Conservation (phyloP, 2,797 vertebrate species). For the Streptopelia turtur region DNA sequence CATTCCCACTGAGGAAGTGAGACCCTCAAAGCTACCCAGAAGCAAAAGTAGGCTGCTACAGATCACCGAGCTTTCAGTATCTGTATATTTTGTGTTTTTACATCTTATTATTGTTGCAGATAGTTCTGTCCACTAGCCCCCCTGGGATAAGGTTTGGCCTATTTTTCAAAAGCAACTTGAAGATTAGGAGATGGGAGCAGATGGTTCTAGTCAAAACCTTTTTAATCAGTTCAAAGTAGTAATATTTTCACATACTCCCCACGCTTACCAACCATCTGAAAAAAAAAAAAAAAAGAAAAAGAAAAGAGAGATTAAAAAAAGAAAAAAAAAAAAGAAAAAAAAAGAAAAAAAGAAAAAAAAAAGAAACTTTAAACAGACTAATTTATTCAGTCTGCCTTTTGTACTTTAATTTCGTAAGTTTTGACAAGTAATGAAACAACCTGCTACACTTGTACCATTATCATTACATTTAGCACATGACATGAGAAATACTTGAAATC, state of each 20-base stretch:
- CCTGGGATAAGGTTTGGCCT: slow-evolving; percentile 32
- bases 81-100: slow-evolving; percentile 43
- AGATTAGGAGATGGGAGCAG: slow-evolving; percentile 71
- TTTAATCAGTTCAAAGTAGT: slow-evolving; percentile 54
- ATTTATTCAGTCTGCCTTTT: slow-evolving; percentile 43
- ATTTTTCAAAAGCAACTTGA: slow-evolving; percentile 47
- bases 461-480: slow-evolving; percentile 28
- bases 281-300: background rate
- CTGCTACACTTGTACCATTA: background rate
- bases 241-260: slow-evolving; percentile 60
- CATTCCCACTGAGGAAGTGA: background rate
- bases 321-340: background rate
- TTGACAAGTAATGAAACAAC: slow-evolving; percentile 45
- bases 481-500: slow-evolving; percentile 10
- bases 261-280: slow-evolving; percentile 11
- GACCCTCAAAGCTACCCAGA: slow-evolving; percentile 25
- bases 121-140: slow-evolving; percentile 15
- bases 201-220: slow-evolving; percentile 71
- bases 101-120: slow-evolving; percentile 60
- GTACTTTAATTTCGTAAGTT: background rate
- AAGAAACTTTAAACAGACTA: background rate
- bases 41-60: slow-evolving; percentile 35
- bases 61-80: slow-evolving; percentile 43
- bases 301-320: too few relatives aligned
- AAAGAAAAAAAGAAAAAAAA: background rate